Conservation (phyloP, 2,113 vertebrate genomes). For the Urocitellus parryii region DNA sequence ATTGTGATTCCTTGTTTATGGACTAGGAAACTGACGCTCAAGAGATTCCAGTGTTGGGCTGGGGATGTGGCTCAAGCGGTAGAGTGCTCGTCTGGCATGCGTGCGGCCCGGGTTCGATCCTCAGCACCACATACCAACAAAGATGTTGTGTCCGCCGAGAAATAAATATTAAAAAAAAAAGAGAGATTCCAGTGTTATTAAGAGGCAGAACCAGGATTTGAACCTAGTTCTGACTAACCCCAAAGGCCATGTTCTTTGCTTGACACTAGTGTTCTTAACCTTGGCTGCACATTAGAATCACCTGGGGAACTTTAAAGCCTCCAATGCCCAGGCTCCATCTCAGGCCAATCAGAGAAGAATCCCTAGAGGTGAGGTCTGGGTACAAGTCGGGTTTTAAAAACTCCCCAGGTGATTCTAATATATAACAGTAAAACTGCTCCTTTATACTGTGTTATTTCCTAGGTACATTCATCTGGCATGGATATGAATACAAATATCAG, state of each 20-base stretch:
- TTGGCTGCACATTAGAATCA: constrained; percentile 37
- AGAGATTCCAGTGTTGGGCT: constrained; percentile 42
- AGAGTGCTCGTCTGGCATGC: no score
- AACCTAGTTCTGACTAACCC: constrained; percentile 29
- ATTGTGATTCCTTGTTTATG: constrained; percentile 28
- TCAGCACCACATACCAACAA: no score
- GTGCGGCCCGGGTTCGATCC: no score
- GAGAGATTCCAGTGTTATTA: constrained; percentile 38
- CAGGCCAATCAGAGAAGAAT: constrained; percentile 56
- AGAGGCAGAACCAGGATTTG: constrained; percentile 28
- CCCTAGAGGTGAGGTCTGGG: constrained; percentile 2
- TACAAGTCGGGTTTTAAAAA: constrained; percentile 23
- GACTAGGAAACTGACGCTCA: constrained; percentile 43
- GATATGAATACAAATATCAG: constrained; percentile 19
- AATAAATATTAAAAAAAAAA: no score
- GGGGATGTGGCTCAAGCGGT: no score
- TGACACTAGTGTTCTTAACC: constrained; percentile 39
- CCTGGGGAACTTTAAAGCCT: constrained; percentile 14
- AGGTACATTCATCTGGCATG: neutral
- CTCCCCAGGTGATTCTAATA: constrained; percentile 65
- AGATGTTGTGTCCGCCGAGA: no score
- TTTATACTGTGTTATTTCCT: constrained; percentile 47
- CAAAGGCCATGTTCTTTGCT: constrained; percentile 41
- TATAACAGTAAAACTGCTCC: constrained; percentile 10
- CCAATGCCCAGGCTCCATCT: neutral